Evolutionary conservation across 2,888 invertebrate species (phyloP), one percentile per base, ranked within the genome.

Genomic region (Cryptus armator): DNA sequence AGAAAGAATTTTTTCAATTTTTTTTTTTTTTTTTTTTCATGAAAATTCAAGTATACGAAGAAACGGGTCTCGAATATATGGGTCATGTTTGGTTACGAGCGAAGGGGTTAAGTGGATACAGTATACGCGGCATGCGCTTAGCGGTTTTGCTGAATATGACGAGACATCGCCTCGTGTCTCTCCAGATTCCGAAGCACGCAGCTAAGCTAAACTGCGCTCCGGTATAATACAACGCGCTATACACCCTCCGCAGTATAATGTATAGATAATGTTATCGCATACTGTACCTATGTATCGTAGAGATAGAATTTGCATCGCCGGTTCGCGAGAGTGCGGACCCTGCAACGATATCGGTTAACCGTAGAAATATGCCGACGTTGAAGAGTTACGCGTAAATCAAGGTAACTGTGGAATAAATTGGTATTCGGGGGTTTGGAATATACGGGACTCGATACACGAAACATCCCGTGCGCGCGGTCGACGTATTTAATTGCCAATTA

Each of bases 401-500:
- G 46, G 29, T 46, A 37, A 67, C 56, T 24, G 6, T 46, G 44
- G 67, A 72, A 77, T 77, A 84, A 84, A 81, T 81, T 81, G 84
- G 84, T 68, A 72, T 81, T 72, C 59, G 56, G 24, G 37, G 37
- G 37, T 37, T 37, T 10, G 56, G 56, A 56, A 56, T 24, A 56
- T 24, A 56, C 24, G 24, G 24, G 19, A 37, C 76, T 51, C 56
- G 72, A 81, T 67, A 84, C 72, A 77, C 72, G 76, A 67, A 72
- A 71, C 66, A 29, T 1, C 32, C n/a, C 48, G 37, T 37, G 37
- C 59, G 12, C 72, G 80, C 71, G 81, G 84, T 81, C 76, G 67
- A 81, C 72, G 84, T 76, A 81, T 84, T 84, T 84, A 84, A 84
- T 84, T 84, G 84, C 76, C 81, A 81, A 84, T 84, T 84, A 74